Percentiles rank a stretch among this genome's conserved stretches.
Evolutionary conservation across 2,113 vertebrate genomes (phyloP).

Genomic region (Oncorhynchus tshawytscha): DNA sequence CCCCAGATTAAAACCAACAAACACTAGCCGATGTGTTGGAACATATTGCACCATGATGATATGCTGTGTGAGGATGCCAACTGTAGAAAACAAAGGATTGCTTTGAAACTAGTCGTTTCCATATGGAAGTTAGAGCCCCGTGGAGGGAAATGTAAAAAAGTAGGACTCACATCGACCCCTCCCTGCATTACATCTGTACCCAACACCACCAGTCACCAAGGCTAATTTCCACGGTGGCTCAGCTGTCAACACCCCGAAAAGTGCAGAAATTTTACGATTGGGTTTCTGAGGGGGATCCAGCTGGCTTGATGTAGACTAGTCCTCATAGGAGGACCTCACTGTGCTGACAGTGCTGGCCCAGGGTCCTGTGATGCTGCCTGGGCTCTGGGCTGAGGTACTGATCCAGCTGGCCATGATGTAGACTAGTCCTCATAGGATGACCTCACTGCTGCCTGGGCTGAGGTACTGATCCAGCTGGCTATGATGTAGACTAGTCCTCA

Average conservation of each 20-base stretch:
- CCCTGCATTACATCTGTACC: slow-evolving; percentile 7
- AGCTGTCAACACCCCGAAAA: slow-evolving; percentile 30
- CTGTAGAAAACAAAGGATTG: neutral
- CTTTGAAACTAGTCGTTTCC: neutral
- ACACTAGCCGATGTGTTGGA: neutral
- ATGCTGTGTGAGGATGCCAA: slow-evolving; percentile 30
- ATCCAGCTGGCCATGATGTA: too few relatives aligned
- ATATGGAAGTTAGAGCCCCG: neutral
- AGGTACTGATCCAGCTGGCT: too few relatives aligned
- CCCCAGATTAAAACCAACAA: neutral
- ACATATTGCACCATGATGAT: neutral
- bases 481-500: too few relatives aligned
- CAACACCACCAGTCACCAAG: neutral
- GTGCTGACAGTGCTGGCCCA: too few relatives aligned
- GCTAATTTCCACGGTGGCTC: slow-evolving; percentile 13
- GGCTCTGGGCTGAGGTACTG: too few relatives aligned
- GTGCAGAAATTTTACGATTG: slow-evolving; percentile 19
- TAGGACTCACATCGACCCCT: neutral
- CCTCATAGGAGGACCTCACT: too few relatives aligned
- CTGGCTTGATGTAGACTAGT: too few relatives aligned
- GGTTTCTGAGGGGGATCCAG: neutral
- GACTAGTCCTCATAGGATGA: too few relatives aligned
- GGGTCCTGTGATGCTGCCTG: too few relatives aligned
- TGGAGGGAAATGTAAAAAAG: neutral
- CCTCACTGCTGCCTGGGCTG: too few relatives aligned